phyloP scores from a whole-genome alignment of 2,888 invertebrate genomes.

The Auanema freiburgensis region DNA sequence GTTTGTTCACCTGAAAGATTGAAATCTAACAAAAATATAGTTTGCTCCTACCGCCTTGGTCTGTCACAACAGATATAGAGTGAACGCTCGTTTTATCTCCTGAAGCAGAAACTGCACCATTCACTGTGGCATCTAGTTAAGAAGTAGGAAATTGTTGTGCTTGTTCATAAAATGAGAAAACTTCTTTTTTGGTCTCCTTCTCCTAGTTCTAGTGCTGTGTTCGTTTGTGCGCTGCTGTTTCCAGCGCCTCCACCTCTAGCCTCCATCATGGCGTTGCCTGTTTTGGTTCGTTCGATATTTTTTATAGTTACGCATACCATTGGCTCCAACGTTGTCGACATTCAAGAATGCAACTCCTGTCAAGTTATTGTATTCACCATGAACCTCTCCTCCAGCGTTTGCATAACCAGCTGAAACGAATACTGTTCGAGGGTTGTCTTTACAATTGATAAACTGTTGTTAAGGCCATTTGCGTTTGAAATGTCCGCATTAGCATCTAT shows the following conservation, averaged over 20 bases:
- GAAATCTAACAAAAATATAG: not conserved
- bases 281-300: not conserved
- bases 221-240: conserved; percentile 25
- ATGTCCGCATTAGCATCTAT: conserved; percentile 34
- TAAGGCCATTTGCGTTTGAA: conserved; percentile 28
- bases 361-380: conserved; percentile 36
- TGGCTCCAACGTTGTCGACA: conserved; percentile 23
- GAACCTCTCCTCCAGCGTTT: conserved; percentile 28
- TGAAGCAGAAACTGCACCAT: conserved; percentile 31
- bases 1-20: conserved; percentile 36
- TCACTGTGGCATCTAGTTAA: conserved; percentile 31
- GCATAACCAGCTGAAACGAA: conserved; percentile 25
- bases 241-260: conserved; percentile 34
- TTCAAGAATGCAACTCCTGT: conserved; percentile 30
- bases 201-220: conserved; percentile 24
- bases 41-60: conserved; percentile 27
- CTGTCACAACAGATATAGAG: conserved; percentile 36
- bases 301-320: conserved; percentile 15
- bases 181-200: conserved; percentile 27
- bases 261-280: conserved; percentile 34
- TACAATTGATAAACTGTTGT: conserved; percentile 26
- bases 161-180: conserved; percentile 1
- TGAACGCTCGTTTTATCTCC: conserved; percentile 40
- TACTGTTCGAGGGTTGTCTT: too few relatives aligned
- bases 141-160: not conserved